phyloP scores from a whole-genome alignment of 2,797 vertebrate genomes.

The Margarornis squamiger region DNA sequence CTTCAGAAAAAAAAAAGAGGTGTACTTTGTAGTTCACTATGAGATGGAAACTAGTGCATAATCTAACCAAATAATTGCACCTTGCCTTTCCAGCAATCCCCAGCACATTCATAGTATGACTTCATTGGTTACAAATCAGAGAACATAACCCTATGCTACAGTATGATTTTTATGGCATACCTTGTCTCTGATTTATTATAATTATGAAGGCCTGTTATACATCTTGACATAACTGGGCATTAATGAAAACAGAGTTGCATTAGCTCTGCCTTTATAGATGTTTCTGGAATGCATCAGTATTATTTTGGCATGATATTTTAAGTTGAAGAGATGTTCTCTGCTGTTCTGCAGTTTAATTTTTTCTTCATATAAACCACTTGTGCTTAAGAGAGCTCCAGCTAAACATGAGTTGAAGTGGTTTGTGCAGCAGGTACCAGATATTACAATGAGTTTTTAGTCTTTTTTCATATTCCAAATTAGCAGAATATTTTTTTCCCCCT shows the following conservation, averaged over 20 bases:
- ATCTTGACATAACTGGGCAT: neutral
- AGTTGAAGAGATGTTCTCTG: neutral
- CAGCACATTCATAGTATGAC: neutral
- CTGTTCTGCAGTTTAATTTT: neutral
- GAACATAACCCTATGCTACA: neutral
- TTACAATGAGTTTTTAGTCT: neutral
- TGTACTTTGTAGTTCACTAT: neutral
- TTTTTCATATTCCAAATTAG: neutral
- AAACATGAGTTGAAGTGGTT: neutral
- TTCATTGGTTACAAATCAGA: neutral
- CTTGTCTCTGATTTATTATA: neutral
- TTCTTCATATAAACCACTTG: neutral
- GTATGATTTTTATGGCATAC: neutral
- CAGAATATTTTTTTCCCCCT: neutral
- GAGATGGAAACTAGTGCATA: neutral
- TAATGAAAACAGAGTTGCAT: neutral
- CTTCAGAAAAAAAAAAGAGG: neutral
- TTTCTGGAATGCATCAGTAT: constrained; percentile 6
- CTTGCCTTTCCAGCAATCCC: neutral
- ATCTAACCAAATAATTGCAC: constrained; percentile 30
- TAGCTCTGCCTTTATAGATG: constrained; percentile 1
- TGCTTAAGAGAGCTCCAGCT: neutral
- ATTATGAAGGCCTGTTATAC: constrained; percentile 8
- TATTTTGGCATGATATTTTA: neutral
- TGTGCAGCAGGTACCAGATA: neutral